These are phyloP conservation scores for Heliconius nattereri DNA, from an alignment of 1,140 invertebrate species.

Conservation along the genomic window DNA sequence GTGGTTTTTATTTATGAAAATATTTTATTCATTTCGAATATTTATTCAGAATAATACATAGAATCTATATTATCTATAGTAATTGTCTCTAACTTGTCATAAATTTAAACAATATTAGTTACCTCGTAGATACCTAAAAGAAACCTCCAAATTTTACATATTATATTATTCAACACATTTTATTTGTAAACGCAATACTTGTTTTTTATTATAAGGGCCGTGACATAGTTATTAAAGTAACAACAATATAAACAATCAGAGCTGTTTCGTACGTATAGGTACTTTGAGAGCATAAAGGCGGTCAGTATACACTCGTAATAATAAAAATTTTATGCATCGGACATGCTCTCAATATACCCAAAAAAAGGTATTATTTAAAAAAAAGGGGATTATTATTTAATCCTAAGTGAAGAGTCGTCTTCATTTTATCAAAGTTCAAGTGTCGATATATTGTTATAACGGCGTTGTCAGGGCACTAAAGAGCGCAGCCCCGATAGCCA, in stretches of 20 bases:
- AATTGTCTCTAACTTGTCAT: background rate
- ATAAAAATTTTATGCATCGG: constrained; percentile 69
- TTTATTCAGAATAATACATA: no score
- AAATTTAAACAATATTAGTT: background rate
- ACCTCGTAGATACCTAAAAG: background rate
- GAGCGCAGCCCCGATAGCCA: constrained; percentile 72
- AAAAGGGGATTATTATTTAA: constrained; percentile 77
- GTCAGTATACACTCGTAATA: constrained; percentile 55
- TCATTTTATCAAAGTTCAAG: constrained; percentile 77
- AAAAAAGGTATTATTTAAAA: constrained; percentile 45
- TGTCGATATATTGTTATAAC: constrained; percentile 79
- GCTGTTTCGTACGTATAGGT: constrained; percentile 47
- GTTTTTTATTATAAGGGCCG: constrained; percentile 43
- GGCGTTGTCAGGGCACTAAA: constrained; percentile 70
- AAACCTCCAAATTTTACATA: background rate
- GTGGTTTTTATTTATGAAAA: background rate
- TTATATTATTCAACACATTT: constrained; percentile 26
- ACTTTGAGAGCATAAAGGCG: constrained; percentile 53
- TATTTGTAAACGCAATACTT: constrained; percentile 25
- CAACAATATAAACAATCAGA: constrained; percentile 63
- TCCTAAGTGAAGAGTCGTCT: constrained; percentile 75
- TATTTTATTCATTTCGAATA: background rate
- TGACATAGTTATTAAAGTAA: constrained; percentile 69
- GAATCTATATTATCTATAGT: no score
- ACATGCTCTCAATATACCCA: constrained; percentile 48